Evolutionary conservation across 1,140 invertebrate genomes (phyloP).

Genomic region (Heliconius nattereri): DNA sequence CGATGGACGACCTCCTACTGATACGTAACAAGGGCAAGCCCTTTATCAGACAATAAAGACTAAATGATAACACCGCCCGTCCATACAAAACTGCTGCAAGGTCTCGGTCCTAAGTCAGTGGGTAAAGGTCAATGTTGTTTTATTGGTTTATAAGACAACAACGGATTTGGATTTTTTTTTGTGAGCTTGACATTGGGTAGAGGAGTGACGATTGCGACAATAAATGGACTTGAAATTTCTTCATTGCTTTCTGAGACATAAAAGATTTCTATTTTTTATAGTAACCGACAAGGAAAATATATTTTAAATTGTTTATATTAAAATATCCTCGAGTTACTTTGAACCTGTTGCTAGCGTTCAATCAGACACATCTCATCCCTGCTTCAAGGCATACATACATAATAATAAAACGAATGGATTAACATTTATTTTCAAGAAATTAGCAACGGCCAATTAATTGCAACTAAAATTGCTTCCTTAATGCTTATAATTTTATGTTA

Average conservation of each 20-base stretch:
- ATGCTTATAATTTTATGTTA: neutral
- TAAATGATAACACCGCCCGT: slow-evolving; percentile 50
- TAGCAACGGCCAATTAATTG: slow-evolving; percentile 1
- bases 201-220: slow-evolving; percentile 43
- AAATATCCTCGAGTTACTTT: too few species aligned
- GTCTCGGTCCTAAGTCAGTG: slow-evolving; percentile 61
- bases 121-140: slow-evolving; percentile 71
- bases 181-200: slow-evolving; percentile 48
- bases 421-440: neutral
- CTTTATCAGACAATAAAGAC: slow-evolving; percentile 66
- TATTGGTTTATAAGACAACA: slow-evolving; percentile 41
- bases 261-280: too few species aligned
- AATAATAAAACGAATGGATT: neutral
- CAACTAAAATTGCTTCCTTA: slow-evolving; percentile 6
- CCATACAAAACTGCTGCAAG: slow-evolving; percentile 51
- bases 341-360: too few species aligned
- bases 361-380: too few species aligned
- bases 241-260: too few species aligned
- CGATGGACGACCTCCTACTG: slow-evolving; percentile 51
- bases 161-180: slow-evolving; percentile 55
- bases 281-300: too few species aligned
- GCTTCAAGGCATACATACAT: neutral
- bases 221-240: neutral
- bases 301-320: too few species aligned
- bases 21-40: slow-evolving; percentile 62